Base-by-base conservation (phyloP, 2,113 vertebrate species). In the Hemiprocne comata region DNA sequence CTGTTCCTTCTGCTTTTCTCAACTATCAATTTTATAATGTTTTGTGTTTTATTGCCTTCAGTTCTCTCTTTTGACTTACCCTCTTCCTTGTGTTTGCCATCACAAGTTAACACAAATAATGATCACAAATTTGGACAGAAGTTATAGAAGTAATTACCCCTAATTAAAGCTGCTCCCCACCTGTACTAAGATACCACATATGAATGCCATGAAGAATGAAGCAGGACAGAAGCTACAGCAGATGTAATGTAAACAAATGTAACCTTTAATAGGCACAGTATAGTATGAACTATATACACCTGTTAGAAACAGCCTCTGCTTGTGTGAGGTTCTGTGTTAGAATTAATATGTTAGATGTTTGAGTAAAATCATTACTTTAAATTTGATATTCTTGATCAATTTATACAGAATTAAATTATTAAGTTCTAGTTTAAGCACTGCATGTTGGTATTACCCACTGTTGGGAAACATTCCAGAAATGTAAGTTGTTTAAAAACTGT, bases 241-340 rank as follows among this genome's bases (percentile, higher is more conserved):
- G 36, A 50, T 5, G 28, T 8, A 74, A 12, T 4, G 11, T 64
- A 72, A 85, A 51, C 13, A 38, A 80, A 54, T 4, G 4, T 20
- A 85, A 54, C 6, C 7, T 69, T 55, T 78, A 40, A 24, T 3
- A 66, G 46, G 28, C 26, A 34, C 0, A 0, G 6, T 26, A 67
- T 9, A 42, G 26, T 57, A 26, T 19, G 46, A 70, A 72, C 29
- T 25, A 48, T 2, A 58, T 28, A 17, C 31, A 38, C 9, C 21
- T 58, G 28, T 24, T n/a, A 74, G 55, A 40, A 88, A 82, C 3
- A 33, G 18, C 7, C 16, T 79, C 38, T 51, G 20, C 5, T 40
- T 53, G 24, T 23, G 23, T 34, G 31, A 60, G 33, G 16, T 40
- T 73, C 61, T 61, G 57, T 28, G 2, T 57, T 36, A 71, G 44